Base-by-base conservation (phyloP, 2,888 invertebrate species). In the Chrysodeixis includens region DNA sequence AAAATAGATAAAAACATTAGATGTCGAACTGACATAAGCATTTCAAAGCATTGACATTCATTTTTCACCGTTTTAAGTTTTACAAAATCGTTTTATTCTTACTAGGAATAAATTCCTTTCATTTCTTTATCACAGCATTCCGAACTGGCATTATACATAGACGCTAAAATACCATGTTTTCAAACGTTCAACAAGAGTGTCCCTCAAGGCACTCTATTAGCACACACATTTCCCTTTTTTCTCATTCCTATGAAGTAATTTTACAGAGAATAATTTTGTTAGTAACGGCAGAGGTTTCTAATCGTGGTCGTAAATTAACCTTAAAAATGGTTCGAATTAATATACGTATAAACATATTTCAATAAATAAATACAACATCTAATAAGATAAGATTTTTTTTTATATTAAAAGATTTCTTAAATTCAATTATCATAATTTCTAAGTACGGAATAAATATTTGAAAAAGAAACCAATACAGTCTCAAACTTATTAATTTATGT, bases 91-190 rank as follows among this genome's bases (percentile, higher is more conserved):
- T 71, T 77, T 79, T 74, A 70, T 72, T 62, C 65, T 57, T 54
- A 70, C 60, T 56, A 74, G 74, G 77, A 82, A 85, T 85, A 83
- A 82, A 83, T 76, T 83, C 79, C 82, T 81, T 87, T 77, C 79
- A 70, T 83, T 76, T 75, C 78, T 84, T 85, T 92, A 93, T 93
- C 93, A 93, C 93, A 93, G 91, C 88, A 83, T 86, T 86, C 87
- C 88, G 86, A 89, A 83, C 82, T 59, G 62, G 56, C 59, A 58
- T 60, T 62, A 63, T 67, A 68, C 52, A 62, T 58, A 81, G 77
- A 85, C 85, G 77, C 73, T 80, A 80, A 76, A 84, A 72, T 83
- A 84, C 83, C 77, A 83, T 83, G 73, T 76, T 75, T 54, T 72
- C 72, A 76, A 78, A 76, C 77, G 73, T 77, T 79, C 75, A 70